Evolutionary conservation across 2,888 invertebrate species (phyloP), one percentile per base, ranked within the genome.

Genomic region (Rhyacophila evoluta): DNA sequence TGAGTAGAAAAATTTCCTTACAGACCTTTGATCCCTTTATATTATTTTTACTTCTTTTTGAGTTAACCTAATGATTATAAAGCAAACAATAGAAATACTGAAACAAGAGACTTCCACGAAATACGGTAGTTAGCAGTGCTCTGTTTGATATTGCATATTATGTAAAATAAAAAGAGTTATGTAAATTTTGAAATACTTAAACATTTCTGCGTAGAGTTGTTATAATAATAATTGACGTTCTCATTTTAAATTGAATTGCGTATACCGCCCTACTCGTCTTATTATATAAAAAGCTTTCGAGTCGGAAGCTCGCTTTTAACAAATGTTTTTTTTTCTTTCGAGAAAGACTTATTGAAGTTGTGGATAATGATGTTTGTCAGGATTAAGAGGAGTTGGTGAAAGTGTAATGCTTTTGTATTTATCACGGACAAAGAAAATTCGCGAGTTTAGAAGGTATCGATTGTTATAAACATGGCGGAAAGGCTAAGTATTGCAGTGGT

Each of bases 351-450:
- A 55, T 55, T 55, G 55, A 55, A 55, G 55, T 55, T 55, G 55
- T 55, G 55, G 55, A 55, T 55, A 55, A 55, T 55, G 55, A 55
- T 55, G 55, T 55, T 55, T 55, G 55, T 55, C 55, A 55, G 55
- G 55, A 55, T 55, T 55, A 55, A 55, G 25, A 55, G 55, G 55
- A 55, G 55, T 55, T 55, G 55, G 55, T 55, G 55, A 55, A 55
- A 55, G 55, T 55, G 55, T 55, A 55, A 55, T 55, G 55, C 15
- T 55, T 55, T 55, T 55, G 55, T 55, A 55, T 55, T 55, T 55
- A 55, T 55, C 55, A 55, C 55, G 25, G 55, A 55, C 55, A 55
- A 55, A 55, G 55, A 1, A 41, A 55, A 25, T 55, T 1, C 25
- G 55, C 55, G 19, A 19, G 19, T 55, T 55, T 55, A 55, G 55